Evolutionary conservation across 2,113 vertebrate species (phyloP).

Genomic region (Danionella cerebrum): DNA sequence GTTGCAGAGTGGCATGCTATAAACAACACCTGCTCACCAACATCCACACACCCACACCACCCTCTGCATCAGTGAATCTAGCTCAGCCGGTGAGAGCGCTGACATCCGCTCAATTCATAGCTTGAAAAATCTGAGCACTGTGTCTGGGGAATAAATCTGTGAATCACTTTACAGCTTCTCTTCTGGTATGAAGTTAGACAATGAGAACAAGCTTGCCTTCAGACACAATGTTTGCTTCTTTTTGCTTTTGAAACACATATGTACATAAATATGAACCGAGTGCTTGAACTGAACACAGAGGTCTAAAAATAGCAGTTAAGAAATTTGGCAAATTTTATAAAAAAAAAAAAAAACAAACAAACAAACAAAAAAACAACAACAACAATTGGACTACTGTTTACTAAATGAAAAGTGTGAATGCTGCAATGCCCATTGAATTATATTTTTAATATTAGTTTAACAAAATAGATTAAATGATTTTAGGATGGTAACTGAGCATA

Average conservation of each 20-base stretch:
- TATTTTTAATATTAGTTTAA: too few species aligned
- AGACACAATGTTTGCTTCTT: not conserved
- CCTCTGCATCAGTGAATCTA: slow-evolving; percentile 6
- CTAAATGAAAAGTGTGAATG: too few species aligned
- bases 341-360: too few species aligned
- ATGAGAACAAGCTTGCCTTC: not conserved
- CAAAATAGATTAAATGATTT: too few species aligned
- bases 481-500: too few species aligned
- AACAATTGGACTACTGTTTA: too few species aligned
- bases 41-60: too few species aligned
- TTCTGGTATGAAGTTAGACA: not conserved
- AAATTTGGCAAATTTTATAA: too few species aligned
- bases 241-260: too few species aligned
- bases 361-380: too few species aligned
- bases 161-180: not conserved
- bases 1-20: slow-evolving; percentile 25
- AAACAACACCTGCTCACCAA: slow-evolving; percentile 45
- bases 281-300: not conserved
- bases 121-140: not conserved
- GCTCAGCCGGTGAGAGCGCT: not conserved
- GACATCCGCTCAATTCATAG: not conserved
- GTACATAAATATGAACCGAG: not conserved
- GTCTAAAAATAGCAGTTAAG: too few species aligned
- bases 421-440: too few species aligned
- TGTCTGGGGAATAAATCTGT: not conserved